phyloP scores from a whole-genome alignment of 1,140 invertebrate genomes.

The Aplysia californica region DNA sequence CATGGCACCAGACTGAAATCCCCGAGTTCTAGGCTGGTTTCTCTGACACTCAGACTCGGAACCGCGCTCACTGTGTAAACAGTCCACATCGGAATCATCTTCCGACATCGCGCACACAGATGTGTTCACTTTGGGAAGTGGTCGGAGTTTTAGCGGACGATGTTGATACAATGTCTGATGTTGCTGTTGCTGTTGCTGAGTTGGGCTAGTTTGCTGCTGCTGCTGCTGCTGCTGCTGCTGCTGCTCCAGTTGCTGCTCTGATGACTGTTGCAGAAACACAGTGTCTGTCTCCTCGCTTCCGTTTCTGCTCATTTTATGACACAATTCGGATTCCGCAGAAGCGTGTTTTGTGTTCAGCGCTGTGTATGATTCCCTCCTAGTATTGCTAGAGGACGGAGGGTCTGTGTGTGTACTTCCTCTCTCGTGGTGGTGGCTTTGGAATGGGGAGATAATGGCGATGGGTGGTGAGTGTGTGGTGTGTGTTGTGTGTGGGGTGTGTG shows the following conservation, averaged over 20 bases:
- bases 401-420: too few species aligned
- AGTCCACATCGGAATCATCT: slow-evolving; percentile 17
- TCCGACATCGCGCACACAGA: neutral
- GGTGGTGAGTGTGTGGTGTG: too few species aligned
- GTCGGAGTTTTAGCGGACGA: neutral
- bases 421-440: too few species aligned
- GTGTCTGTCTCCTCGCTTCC: too few species aligned
- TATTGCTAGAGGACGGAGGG: neutral
- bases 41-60: too few species aligned
- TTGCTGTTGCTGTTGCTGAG: neutral
- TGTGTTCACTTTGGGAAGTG: slow-evolving; percentile 11
- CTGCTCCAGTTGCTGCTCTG: neutral
- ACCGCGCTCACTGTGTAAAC: neutral
- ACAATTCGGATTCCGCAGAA: neutral
- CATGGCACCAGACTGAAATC: too few species aligned
- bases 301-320: too few species aligned
- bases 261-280: neutral
- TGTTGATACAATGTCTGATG: neutral
- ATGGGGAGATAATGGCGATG: too few species aligned
- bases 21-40: too few species aligned
- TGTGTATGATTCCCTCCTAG: neutral
- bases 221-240: neutral
- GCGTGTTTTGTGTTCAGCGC: neutral
- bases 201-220: neutral
- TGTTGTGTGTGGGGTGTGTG: neutral